These are phyloP conservation scores for Neostethus bicornis DNA, from an alignment of 2,797 vertebrate species.

Conservation along the genomic window DNA sequence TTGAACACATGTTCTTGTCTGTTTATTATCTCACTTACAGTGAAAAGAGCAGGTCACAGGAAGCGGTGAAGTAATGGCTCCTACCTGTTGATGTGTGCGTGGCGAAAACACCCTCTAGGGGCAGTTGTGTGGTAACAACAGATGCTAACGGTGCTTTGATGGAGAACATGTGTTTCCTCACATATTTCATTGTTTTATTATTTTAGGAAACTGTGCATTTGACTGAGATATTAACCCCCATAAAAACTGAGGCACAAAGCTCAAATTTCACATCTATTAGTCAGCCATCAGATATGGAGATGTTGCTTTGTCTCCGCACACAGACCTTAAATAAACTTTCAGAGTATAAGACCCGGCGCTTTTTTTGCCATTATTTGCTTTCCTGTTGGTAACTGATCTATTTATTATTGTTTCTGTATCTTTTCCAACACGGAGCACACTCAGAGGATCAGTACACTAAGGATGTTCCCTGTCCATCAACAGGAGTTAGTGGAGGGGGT, in stretches of 20 bases:
- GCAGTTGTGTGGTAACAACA: slow-evolving; percentile 49
- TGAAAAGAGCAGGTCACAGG: slow-evolving; percentile 1
- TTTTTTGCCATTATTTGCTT: slow-evolving; percentile 28
- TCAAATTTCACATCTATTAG: slow-evolving; percentile 9
- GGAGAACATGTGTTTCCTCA: background rate
- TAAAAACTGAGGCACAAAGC: background rate
- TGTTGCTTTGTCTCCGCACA: slow-evolving; percentile 42
- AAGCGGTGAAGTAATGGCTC: slow-evolving; percentile 17
- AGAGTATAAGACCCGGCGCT: slow-evolving; percentile 28
- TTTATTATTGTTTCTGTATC: slow-evolving; percentile 50
- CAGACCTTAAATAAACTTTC: slow-evolving; percentile 58
- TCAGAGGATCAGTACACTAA: slow-evolving; percentile 44
- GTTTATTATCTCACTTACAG: background rate
- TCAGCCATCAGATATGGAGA: slow-evolving; percentile 39
- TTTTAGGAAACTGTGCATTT: background rate
- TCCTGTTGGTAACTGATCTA: slow-evolving; percentile 44
- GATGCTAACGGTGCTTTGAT: slow-evolving; percentile 6
- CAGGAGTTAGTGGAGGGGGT: slow-evolving; percentile 58
- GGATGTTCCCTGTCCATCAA: slow-evolving; percentile 77
- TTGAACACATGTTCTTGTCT: background rate
- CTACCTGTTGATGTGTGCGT: slow-evolving; percentile 44
- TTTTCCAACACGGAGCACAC: slow-evolving; percentile 26
- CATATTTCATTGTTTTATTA: slow-evolving; percentile 2
- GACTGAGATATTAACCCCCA: slow-evolving; percentile 11
- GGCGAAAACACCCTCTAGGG: slow-evolving; percentile 69